Base-by-base conservation (phyloP, 92 coral and sea anemone species). In the Isaurus tuberculatus region DNA sequence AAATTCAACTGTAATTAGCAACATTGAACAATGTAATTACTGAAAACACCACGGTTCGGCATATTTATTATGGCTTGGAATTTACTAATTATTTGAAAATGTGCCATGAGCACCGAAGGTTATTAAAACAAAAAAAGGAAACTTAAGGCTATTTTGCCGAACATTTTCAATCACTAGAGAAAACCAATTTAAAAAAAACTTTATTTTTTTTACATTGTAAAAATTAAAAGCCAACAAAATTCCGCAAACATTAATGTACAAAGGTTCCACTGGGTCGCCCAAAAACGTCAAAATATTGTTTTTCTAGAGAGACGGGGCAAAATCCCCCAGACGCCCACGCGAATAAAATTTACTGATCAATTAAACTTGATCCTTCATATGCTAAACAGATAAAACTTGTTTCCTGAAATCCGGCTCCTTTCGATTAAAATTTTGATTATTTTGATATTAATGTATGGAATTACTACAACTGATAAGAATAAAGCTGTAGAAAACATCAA, bases 361-460 rank as follows among this genome's bases (percentile, higher is more conserved):
- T 55, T 55, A 55, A 55, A 55, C 28, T 55, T 55, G 63, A 19
- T 55, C 63, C 5, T 55, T 55, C 27, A 19, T 3, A 19, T 55
- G 63, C 63, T 22, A 55, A 20, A n/a, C 3, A 55, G 63, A 53
- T 25, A 53, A 55, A 55, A 20, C 5, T 5, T 55, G 63, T 10
- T 55, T 55, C 63, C 63, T 55, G 63, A 19, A 55, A 55, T 55
- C 22, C 63, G 27, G 63, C 27, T 55, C 27, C 63, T 55, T 55
- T 55, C 23, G 23, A 17, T 17, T 17, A 55, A 20, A 5, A 17
- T n/a, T 20, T n/a, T 55, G 63, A 55, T 55, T 55, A 55, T 8
- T 19, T 55, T 55, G 63, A 55, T 20, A 55, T 20, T 19, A 55
- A 55, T 20, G 4, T n/a, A 55, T 20, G 23, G n/a, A 55, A 10